Evolutionary conservation across 2,113 vertebrate species (phyloP).

Genomic region (Lepus americanus): DNA sequence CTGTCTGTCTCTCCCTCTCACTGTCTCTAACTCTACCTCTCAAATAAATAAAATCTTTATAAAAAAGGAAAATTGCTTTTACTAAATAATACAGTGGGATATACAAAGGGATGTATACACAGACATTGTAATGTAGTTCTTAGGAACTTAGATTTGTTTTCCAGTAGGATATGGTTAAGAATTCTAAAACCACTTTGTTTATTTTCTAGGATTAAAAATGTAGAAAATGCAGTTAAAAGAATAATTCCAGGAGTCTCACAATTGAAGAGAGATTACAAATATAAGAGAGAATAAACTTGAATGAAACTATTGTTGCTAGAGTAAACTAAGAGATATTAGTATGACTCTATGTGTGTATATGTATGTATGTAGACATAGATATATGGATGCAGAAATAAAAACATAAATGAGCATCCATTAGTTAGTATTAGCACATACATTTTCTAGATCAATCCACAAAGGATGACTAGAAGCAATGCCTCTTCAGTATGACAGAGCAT

Average conservation of each 20-base stretch:
- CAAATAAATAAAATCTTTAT: no score
- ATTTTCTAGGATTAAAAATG: background rate
- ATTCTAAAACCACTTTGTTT: background rate
- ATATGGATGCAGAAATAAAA: background rate
- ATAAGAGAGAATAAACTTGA: background rate
- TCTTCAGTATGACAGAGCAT: background rate
- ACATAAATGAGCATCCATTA: background rate
- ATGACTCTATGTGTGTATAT: background rate
- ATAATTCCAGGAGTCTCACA: background rate
- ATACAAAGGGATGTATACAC: background rate
- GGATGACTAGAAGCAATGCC: background rate
- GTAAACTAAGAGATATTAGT: background rate
- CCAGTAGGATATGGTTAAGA: background rate
- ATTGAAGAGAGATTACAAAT: background rate
- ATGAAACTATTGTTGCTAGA: background rate
- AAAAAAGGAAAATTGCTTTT: background rate
- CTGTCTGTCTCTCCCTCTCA: no score
- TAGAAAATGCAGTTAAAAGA: background rate
- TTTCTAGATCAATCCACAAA: background rate
- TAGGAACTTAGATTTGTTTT: background rate
- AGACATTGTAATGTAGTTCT: background rate
- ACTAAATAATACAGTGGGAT: background rate
- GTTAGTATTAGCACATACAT: background rate
- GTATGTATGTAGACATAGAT: background rate
- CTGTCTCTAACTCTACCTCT: no score